Conservation (phyloP, 2,888 invertebrate genomes). For the Malthinus flaveolus region DNA sequence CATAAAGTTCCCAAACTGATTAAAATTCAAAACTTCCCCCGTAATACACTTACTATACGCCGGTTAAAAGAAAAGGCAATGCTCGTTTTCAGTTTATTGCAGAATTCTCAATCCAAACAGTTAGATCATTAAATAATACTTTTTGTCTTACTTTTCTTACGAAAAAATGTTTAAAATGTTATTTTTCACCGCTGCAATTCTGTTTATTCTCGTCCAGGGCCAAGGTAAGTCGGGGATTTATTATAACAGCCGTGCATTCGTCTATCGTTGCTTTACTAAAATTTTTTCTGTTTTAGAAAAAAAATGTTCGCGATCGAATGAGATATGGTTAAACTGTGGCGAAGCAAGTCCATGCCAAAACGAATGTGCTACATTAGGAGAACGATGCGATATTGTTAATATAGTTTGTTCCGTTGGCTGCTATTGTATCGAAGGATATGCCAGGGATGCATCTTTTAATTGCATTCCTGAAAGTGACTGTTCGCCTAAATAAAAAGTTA, state of each 20-base stretch:
- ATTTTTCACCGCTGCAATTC: no score
- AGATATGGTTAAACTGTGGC: conserved; percentile 27
- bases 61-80: no score
- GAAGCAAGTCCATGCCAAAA: conserved; percentile 27
- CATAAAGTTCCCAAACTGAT: no score
- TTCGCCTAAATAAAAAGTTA: no score
- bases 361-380: conserved; percentile 22
- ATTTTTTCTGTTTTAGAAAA: background rate
- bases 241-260: background rate
- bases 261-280: background rate
- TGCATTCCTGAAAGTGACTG: conserved; percentile 14
- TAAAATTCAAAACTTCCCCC: no score
- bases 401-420: conserved; percentile 26
- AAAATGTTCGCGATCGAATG: conserved; percentile 18
- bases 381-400: conserved; percentile 26
- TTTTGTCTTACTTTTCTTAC: no score
- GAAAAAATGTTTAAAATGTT: no score
- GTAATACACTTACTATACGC: no score
- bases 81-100: no score
- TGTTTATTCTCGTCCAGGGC: no score
- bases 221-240: background rate
- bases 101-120: no score
- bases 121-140: no score
- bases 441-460: conserved; percentile 13
- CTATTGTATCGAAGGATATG: conserved; percentile 31